Conservation (phyloP, 2,888 invertebrate genomes). For the Chydorus sphaericus region DNA sequence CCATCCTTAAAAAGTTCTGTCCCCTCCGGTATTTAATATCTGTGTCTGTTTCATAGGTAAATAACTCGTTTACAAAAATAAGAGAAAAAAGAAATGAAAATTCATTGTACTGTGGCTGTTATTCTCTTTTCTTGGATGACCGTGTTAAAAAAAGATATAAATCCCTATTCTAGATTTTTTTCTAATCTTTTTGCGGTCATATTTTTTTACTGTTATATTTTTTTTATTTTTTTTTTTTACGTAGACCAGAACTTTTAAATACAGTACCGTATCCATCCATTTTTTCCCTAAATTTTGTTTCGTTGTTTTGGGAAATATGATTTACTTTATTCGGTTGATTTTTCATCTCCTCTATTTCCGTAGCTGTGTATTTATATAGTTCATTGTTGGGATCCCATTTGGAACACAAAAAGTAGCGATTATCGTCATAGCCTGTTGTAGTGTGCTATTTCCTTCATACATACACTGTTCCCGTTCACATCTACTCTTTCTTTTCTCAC, state of each 20-base stretch:
- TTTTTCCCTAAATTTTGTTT: too few species aligned
- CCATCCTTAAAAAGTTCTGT: neutral
- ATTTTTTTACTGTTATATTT: neutral
- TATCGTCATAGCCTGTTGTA: constrained; percentile 3
- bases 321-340: neutral
- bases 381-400: neutral
- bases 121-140: neutral
- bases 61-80: neutral
- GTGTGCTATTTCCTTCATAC: constrained; percentile 3
- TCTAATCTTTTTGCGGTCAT: neutral
- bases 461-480: constrained; percentile 5
- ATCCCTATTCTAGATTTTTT: neutral
- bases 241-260: neutral
- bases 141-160: neutral
- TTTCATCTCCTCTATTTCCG: neutral
- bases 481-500: too few species aligned
- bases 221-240: neutral
- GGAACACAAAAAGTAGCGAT: too few species aligned
- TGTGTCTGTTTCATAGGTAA: neutral
- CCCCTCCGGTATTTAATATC: neutral
- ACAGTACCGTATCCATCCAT: neutral
- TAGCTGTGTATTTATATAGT: neutral
- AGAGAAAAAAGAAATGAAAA: neutral
- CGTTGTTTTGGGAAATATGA: neutral
- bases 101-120: neutral